Conservation (phyloP, 2,113 vertebrate genomes). For the Vicugna pacos region DNA sequence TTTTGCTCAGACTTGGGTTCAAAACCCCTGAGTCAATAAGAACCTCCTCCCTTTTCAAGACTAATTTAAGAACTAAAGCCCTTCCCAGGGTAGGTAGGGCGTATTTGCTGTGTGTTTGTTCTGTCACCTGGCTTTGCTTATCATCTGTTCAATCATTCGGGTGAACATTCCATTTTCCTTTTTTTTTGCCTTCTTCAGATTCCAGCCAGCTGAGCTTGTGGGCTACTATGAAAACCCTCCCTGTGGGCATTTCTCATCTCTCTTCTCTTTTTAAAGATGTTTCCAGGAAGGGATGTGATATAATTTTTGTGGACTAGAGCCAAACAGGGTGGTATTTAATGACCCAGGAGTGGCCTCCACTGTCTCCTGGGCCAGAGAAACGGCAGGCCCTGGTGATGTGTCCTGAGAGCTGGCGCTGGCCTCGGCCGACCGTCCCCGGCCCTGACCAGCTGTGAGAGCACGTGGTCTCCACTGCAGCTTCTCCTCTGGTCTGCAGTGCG, state of each 20-base stretch:
- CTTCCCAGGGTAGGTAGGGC: not conserved
- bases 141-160: slow-evolving; percentile 49
- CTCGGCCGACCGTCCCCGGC: not conserved
- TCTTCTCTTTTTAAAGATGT: slow-evolving; percentile 30
- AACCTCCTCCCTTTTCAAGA: slow-evolving; percentile 1
- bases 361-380: not conserved
- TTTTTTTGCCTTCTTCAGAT: slow-evolving; percentile 40
- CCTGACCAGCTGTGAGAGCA: not conserved
- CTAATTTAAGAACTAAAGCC: not conserved
- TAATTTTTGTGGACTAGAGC: not conserved
- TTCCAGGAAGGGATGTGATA: slow-evolving; percentile 35
- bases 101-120: slow-evolving; percentile 56
- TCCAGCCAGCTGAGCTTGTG: slow-evolving; percentile 35
- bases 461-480: not conserved
- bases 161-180: slow-evolving; percentile 34
- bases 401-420: not conserved
- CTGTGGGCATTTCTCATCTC: slow-evolving; percentile 5
- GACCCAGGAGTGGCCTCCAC: not conserved
- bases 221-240: not conserved
- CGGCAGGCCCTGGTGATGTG: not conserved
- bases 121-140: slow-evolving; percentile 48
- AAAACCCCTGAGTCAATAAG: slow-evolving; percentile 4
- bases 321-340: not conserved
- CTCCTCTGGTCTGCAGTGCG: not conserved
- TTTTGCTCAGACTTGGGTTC: slow-evolving; percentile 16